Evolutionary conservation across 2,113 vertebrate genomes (phyloP).

Genomic region (Dasyprocta punctata): DNA sequence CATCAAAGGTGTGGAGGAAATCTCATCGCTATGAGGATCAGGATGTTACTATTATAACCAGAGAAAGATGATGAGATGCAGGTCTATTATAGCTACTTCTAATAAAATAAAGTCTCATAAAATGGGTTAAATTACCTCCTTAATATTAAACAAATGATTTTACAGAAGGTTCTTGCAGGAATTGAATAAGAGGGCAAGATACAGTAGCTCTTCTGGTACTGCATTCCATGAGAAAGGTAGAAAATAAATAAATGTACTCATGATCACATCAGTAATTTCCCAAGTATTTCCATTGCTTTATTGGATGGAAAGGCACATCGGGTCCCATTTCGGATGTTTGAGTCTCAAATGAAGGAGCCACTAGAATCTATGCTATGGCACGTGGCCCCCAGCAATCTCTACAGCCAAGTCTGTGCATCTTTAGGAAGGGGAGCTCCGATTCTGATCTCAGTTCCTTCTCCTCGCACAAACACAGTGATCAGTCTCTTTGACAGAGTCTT

Average conservation of each 20-base stretch:
- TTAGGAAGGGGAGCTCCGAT: background rate
- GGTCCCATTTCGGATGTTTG: background rate
- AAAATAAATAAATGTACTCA: constrained; percentile 44
- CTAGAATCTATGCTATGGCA: background rate
- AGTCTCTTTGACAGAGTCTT: background rate
- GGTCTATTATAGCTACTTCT: constrained; percentile 73
- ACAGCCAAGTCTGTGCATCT: background rate
- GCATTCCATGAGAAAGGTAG: constrained; percentile 29
- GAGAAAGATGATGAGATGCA: constrained; percentile 72
- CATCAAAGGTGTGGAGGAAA: constrained; percentile 70
- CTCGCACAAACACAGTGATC: background rate
- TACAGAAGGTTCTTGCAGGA: constrained; percentile 48
- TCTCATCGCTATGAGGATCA: constrained; percentile 68
- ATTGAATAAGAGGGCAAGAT: constrained; percentile 48
- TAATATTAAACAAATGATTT: constrained; percentile 77
- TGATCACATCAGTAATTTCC: background rate
- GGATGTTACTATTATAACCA: constrained; percentile 73
- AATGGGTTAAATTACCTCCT: constrained; percentile 73
- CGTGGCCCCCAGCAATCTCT: background rate
- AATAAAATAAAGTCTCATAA: constrained; percentile 77
- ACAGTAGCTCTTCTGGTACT: background rate
- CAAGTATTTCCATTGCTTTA: background rate
- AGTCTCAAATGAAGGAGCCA: background rate
- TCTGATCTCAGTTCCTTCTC: constrained; percentile 32
- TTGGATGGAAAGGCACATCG: background rate